Evolutionary conservation across 1,140 invertebrate species (phyloP), one percentile per base, ranked within the genome.

Genomic region (Drosophila chauvacae): DNA sequence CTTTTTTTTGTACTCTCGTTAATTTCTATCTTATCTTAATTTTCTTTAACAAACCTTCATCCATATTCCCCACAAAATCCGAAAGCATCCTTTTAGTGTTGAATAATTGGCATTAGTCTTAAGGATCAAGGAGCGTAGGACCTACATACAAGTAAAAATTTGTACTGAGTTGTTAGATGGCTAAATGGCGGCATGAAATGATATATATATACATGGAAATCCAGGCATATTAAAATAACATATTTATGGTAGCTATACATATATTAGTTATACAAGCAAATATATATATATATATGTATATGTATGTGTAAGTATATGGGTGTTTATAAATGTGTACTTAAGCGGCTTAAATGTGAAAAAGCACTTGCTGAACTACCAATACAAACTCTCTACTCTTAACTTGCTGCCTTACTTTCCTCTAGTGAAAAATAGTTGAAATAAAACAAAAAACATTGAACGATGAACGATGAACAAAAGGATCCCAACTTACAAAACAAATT

Each of bases 341-440:
- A 85, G 70, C 74, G 55, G 81, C 85, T 88, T 86, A 69, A 81
- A 77, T 90, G 81, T 84, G 81, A 83, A 62, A 85, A 90, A 88
- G 85, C 81, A 87, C 85, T 88, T 88, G 84, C 84, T 90, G 84
- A 90, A 75, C 74, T 84, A 84, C 81, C 73, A 77, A 65, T 41
- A 87, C 62, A 71, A 65, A 86, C 63, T 72, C 68, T 88, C 77
- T 79, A 90, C 60, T 88, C 85, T 90, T 81, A 75, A 88, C 85
- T 90, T 76, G 85, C 85, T 88, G 85, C 85, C 86, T 90, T 90
- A 88, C 86, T 86, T 75, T 75, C 81, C 81, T 72, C 56, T 80
- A 79, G 77, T 65, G 50, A 78, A 71, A 78, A 79, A 53, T 60
- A 63, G 76, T 71, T 57, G 44, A 78, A 78, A 77, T 37, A 56